Evolutionary conservation across 2,888 invertebrate genomes (phyloP).

Genomic region (Muschampia plurimacula): DNA sequence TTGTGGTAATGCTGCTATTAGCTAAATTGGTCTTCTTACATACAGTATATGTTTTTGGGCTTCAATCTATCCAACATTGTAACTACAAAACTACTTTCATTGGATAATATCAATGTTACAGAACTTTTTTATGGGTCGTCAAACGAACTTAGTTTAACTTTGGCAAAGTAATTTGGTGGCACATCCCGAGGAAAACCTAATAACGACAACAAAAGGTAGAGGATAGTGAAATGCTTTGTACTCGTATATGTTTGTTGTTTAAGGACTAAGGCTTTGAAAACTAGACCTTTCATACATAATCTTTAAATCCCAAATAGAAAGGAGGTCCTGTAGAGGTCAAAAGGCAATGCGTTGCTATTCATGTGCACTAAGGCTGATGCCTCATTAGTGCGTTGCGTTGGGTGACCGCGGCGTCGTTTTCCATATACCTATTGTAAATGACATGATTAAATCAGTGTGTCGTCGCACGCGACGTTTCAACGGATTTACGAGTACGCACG

Average conservation of each 20-base stretch:
- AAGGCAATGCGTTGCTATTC: too few species aligned
- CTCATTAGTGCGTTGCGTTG: too few species aligned
- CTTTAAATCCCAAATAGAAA: too few species aligned
- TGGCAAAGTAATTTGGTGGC: slow-evolving; percentile 15
- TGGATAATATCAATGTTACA: slow-evolving; percentile 7
- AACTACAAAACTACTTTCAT: slow-evolving; percentile 19
- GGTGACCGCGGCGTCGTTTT: too few species aligned
- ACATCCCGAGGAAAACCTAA: slow-evolving; percentile 10
- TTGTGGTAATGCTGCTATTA: background rate
- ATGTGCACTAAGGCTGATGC: too few species aligned
- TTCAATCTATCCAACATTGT: background rate
- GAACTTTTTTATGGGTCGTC: slow-evolving; percentile 27
- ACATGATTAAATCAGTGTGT: too few species aligned
- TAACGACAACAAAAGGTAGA: slow-evolving; percentile 4
- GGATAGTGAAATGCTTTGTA: background rate
- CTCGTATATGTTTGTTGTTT: background rate
- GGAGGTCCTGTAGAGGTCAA: too few species aligned
- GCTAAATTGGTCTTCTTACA: background rate
- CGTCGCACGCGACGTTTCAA: too few species aligned
- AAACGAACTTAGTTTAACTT: slow-evolving; percentile 15
- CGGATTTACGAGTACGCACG: too few species aligned
- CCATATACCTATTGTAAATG: too few species aligned
- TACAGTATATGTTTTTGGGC: background rate
- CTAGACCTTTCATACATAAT: too few species aligned
- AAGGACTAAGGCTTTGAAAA: background rate